Evolutionary conservation across 37 sponge, comb jelly and placozoan genomes (phyloP).

Genomic region (Amphimedon queenslandica): DNA sequence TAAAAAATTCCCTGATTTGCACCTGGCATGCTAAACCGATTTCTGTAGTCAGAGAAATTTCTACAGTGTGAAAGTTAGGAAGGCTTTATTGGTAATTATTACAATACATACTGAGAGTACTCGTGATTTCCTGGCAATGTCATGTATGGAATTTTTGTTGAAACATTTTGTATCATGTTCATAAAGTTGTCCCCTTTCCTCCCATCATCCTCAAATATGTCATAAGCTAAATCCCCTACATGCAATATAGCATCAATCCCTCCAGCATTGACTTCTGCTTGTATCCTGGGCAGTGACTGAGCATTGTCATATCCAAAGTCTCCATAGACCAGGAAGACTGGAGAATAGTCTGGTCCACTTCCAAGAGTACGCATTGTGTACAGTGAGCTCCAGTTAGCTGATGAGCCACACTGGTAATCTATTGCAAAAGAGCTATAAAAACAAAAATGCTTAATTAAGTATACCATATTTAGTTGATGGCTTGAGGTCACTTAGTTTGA

Average conservation of each 20-base stretch:
- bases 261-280: conserved; percentile 5
- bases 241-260: conserved; percentile 20
- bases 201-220: conserved; percentile 30
- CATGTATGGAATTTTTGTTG: conserved; percentile 55
- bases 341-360: neutral
- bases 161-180: conserved; percentile 25
- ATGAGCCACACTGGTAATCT: conserved; percentile 24
- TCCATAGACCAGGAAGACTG: conserved; percentile 22
- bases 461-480: conserved; percentile 23
- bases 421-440: too few relatives aligned
- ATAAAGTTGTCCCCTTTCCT: conserved; percentile 50
- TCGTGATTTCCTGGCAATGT: conserved; percentile 49
- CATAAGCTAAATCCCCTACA: conserved; percentile 21
- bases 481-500: neutral
- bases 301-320: conserved; percentile 26
- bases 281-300: conserved; percentile 15
- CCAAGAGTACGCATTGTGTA: conserved; percentile 22
- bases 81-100: neutral
- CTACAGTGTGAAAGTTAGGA: conserved; percentile 5
- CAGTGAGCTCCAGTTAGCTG: conserved; percentile 17
- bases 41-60: conserved; percentile 48
- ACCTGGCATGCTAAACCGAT: conserved; percentile 54
- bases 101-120: conserved; percentile 12
- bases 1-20: neutral
- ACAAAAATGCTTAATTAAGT: too few relatives aligned